Evolutionary conservation across 2,797 vertebrate species (phyloP), one percentile per base, ranked within the genome.

Genomic region (Chelmon rostratus): DNA sequence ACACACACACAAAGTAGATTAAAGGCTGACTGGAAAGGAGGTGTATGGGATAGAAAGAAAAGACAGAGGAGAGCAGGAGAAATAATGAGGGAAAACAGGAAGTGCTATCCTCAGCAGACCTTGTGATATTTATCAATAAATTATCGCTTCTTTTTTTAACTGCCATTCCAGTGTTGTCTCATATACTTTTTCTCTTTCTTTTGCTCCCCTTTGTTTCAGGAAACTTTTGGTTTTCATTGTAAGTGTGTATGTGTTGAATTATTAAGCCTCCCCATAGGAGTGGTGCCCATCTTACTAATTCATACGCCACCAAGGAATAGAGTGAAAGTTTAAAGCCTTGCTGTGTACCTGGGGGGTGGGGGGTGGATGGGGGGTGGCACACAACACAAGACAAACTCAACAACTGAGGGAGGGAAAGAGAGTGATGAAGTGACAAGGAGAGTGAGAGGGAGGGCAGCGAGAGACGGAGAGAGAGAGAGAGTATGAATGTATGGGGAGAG

Each of bases 231-330:
- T 92, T 95, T 96, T 92, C 84, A 65, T 86, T 86, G 92, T 89
- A 90, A 88, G 87, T 91, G 88, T 89, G 85, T 89, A 70, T 89
- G 89, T 89, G 86, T 90, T 96, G 91, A 96, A 96, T 96, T 96
- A 97, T 97, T 97, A 94, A 97, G 81, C 88, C 79, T 92, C 94
- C 96, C 96, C 91, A 94, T 89, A 95, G 93, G 95, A 94, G 92
- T 64, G 71, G 90, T 93, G 91, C 91, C 89, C 88, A 88, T 91
- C 94, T 96, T 95, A 96, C 94, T 96, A 96, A 96, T 96, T 96
- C 96, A 96, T 97, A 95, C 95, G 90, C 90, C 95, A 93, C 94
- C 64, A 90, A 94, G 95, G 95, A 95, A 96, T 95, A 95, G 89
- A 93, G 94, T 89, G 94, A 90, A 95, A 96, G 93, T 96, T 96